Percentiles rank a stretch among this genome's conserved stretches.
Evolutionary conservation across 1,140 invertebrate species (phyloP).

Genomic region (Galendromus occidentalis): DNA sequence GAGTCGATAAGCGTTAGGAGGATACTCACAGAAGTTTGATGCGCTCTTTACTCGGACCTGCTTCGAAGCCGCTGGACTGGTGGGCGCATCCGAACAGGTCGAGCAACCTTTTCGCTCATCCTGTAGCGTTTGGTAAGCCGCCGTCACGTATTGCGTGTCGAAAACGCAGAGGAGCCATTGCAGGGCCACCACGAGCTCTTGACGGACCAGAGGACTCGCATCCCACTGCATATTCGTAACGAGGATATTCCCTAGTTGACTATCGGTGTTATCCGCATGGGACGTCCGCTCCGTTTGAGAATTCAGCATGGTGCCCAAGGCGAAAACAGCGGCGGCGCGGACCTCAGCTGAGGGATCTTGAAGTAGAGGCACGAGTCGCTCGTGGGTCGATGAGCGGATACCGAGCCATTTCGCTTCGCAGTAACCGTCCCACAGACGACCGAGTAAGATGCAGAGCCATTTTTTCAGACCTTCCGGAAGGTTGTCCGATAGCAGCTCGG

Average conservation of each 20-base stretch:
- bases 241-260: conserved; percentile 64
- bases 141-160: conserved; percentile 56
- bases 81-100: background rate
- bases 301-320: conserved; percentile 77
- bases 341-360: conserved; percentile 66
- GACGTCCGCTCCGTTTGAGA: conserved; percentile 56
- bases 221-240: conserved; percentile 54
- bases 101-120: conserved; percentile 29
- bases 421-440: conserved; percentile 78
- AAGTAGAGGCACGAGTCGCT: conserved; percentile 64
- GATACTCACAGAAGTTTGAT: background rate
- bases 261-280: conserved; percentile 80
- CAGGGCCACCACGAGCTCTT: conserved; percentile 56
- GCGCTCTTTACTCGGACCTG: background rate
- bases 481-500: conserved; percentile 37
- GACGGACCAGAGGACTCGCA: conserved; percentile 66
- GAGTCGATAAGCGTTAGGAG: background rate
- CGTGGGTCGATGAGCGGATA: conserved; percentile 81
- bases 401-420: conserved; percentile 85
- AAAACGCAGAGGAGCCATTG: conserved; percentile 77
- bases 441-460: conserved; percentile 81
- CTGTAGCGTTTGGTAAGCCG: conserved; percentile 47
- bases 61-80: background rate
- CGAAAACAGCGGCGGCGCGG: conserved; percentile 68
- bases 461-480: conserved; percentile 23